phyloP scores from a whole-genome alignment of 2,797 vertebrate species.

The Margarornis squamiger region DNA sequence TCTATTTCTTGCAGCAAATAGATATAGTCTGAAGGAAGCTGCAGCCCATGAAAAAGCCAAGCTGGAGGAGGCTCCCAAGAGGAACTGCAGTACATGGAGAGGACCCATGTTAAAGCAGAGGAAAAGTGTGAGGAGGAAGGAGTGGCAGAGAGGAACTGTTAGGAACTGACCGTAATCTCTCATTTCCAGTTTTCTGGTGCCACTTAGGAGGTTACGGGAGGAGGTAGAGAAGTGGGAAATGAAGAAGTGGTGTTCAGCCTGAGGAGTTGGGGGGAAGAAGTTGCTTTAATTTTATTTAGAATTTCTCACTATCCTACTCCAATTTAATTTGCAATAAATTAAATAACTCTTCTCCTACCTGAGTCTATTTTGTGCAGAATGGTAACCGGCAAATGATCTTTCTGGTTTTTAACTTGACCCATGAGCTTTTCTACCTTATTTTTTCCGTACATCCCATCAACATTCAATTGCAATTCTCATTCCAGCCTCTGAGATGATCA shows the following conservation, averaged over 20 bases:
- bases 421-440: background rate
- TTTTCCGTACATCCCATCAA: background rate
- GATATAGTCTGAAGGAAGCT: background rate
- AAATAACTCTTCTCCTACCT: background rate
- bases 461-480: background rate
- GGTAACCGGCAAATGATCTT: background rate
- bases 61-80: background rate
- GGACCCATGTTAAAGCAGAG: background rate
- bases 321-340: background rate
- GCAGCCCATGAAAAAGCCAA: background rate
- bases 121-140: background rate
- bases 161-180: accelerated
- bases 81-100: background rate
- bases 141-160: background rate
- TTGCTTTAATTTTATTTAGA: background rate
- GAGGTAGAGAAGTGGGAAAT: background rate
- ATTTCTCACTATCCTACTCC: too few relatives aligned
- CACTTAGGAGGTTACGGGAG: background rate
- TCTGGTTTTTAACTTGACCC: background rate
- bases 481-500: background rate
- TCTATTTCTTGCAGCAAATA: background rate
- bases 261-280: accelerated
- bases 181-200: accelerated
- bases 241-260: background rate
- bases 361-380: background rate